Conservation (phyloP, 1,140 invertebrate genomes). For the Araneus ventricosus region DNA sequence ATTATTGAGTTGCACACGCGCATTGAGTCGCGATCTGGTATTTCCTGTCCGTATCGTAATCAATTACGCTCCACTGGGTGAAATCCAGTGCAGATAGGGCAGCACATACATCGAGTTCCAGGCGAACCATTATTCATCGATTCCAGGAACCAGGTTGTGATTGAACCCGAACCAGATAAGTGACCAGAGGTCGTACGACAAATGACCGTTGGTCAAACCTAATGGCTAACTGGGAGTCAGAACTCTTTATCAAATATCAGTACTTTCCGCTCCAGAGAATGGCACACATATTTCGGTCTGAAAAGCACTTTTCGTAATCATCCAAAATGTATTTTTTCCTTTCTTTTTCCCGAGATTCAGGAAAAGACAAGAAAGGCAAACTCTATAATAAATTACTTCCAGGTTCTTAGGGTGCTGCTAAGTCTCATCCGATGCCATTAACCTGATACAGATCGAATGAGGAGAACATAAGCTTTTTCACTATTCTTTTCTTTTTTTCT, state of each 20-base stretch:
- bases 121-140: slow-evolving; percentile 50
- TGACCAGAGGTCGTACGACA: slow-evolving; percentile 62
- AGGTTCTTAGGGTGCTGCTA: neutral
- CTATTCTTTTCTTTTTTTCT: too few species aligned
- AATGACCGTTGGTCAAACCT: slow-evolving; percentile 58
- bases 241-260: slow-evolving; percentile 69
- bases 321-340: slow-evolving; percentile 23
- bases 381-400: slow-evolving; percentile 27
- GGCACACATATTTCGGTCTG: slow-evolving; percentile 56
- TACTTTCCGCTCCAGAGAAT: slow-evolving; percentile 53
- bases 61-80: slow-evolving; percentile 47
- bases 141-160: slow-evolving; percentile 52
- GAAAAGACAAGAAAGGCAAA: slow-evolving; percentile 17
- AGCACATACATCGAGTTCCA: slow-evolving; percentile 40
- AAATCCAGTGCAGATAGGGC: slow-evolving; percentile 28
- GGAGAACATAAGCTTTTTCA: neutral
- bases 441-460: slow-evolving; percentile 25
- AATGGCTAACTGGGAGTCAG: slow-evolving; percentile 40
- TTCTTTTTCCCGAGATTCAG: slow-evolving; percentile 14
- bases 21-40: neutral
- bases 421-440: slow-evolving; percentile 32
- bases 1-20: slow-evolving; percentile 36
- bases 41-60: slow-evolving; percentile 40
- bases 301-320: slow-evolving; percentile 72
- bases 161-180: slow-evolving; percentile 71